Conservation (phyloP, 2,888 invertebrate species). For the Tiliacea citrago region DNA sequence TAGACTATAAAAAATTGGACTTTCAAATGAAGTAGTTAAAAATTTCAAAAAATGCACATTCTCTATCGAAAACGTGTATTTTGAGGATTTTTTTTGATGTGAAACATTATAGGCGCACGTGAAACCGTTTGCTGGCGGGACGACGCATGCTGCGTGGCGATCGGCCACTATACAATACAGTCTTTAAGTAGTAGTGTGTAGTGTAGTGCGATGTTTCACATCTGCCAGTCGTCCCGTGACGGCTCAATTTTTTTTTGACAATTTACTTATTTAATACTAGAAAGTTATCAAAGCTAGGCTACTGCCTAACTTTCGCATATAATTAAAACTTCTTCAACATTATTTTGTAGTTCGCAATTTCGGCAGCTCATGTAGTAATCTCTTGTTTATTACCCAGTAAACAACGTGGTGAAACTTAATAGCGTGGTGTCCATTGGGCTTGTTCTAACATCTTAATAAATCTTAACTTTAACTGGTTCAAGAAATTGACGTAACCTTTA, state of each 20-base stretch:
- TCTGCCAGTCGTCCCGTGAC: no score
- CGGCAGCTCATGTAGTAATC: conserved; percentile 17
- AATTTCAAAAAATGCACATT: not conserved
- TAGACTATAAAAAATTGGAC: not conserved
- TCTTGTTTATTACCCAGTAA: conserved; percentile 34
- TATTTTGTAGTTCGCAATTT: conserved; percentile 17
- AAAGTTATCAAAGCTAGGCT: not conserved
- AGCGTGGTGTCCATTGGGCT: conserved; percentile 26
- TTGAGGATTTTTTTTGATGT: not conserved
- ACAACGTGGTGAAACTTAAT: conserved; percentile 44
- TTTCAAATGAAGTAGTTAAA: conserved; percentile 2
- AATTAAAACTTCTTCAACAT: conserved; percentile 3
- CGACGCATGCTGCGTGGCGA: no score
- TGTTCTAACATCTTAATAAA: conserved; percentile 34
- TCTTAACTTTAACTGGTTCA: conserved; percentile 39
- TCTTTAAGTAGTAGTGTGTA: no score
- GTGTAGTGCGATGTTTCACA: no score
- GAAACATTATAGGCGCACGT: no score
- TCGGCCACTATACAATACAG: no score
- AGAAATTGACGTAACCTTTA: conserved; percentile 14
- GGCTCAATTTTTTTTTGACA: no score
- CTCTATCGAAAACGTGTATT: not conserved
- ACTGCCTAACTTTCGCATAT: not conserved
- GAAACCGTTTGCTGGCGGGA: no score
- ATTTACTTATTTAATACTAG: no score